Conservation (phyloP, 1,140 invertebrate genomes). For the Cotesia glomerata region DNA sequence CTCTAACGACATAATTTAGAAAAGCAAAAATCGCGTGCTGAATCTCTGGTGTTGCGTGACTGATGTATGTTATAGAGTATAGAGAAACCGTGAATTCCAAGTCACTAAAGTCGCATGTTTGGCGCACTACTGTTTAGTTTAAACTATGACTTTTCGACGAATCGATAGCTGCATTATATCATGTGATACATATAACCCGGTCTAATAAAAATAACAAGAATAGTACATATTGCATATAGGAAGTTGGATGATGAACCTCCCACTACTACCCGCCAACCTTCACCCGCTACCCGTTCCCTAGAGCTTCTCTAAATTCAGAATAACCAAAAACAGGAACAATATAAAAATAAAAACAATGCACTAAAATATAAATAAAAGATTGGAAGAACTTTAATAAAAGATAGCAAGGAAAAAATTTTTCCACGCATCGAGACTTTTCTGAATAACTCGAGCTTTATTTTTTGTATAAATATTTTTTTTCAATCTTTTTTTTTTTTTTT, state of each 20-base stretch:
- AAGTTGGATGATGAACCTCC: too few species aligned
- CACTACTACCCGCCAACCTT: neutral
- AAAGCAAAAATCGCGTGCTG: slow-evolving; percentile 3
- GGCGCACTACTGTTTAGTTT: neutral
- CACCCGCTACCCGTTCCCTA: neutral
- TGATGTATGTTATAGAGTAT: neutral
- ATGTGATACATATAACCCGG: neutral
- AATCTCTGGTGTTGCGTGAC: slow-evolving; percentile 17
- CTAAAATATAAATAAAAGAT: neutral
- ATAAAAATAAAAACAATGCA: neutral
- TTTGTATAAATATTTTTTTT: neutral
- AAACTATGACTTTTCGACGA: neutral
- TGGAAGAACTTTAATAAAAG: neutral
- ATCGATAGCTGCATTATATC: slow-evolving; percentile 21
- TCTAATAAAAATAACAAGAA: too few species aligned
- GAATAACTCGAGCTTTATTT: neutral
- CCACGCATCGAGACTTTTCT: neutral
- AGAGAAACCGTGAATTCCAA: slow-evolving; percentile 15
- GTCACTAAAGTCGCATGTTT: slow-evolving; percentile 15
- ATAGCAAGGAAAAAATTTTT: neutral
- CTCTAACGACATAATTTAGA: neutral
- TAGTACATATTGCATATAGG: too few species aligned
- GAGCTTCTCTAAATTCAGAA: too few species aligned
- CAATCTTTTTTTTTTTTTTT: neutral
- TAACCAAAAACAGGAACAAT: neutral